Base-by-base conservation (phyloP, 2,113 vertebrate species). In the Lophochroa leadbeateri region DNA sequence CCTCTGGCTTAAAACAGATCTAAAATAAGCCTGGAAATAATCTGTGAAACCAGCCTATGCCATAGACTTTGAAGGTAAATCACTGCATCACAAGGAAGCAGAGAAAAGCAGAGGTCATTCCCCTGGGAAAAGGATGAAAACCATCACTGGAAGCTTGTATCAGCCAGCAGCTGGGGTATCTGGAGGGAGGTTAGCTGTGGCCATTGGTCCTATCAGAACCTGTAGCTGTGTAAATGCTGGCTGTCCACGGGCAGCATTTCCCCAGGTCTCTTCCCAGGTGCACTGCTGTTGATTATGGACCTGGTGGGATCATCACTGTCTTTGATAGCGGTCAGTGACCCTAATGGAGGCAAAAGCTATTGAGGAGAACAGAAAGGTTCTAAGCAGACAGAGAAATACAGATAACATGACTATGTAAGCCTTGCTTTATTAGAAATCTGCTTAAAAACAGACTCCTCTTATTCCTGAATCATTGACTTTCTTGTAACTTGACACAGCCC, bases 21-120 rank as follows among this genome's bases (percentile, higher is more conserved):
- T 91, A 72, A 90, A 69, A 64, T 86, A 86, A 96, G 52, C 33
- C 83, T 86, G 35, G 24, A 88, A 94, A 64, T 55, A 21, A 84
- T 71, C 72, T 75, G 16, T 70, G 69, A 94, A 86, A 52, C 77
- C 44, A 65, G 20, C 14, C 27, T 67, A 9, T 80, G 11, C 47
- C 14, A 3, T 9, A 47, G 55, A 68, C 72, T 92, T 89, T 69
- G 91, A 92, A 91, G 43, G 84, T 68, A 24, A 53, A 37, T 74
- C 50, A 83, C 27, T 86, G 82, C 39, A 78, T 86, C 69, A 86
- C 37, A 63, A 74, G 20, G 20, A 91, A 53, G 29, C 1, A 2
- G 64, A 93, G 41, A 83, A 95, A 90, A 78, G 7, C 50, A 83
- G 60, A 86, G 27, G 33, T 78, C 33, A 20, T 74, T 91, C 24